Conservation (phyloP, 2,888 invertebrate genomes). For the Cephus pygmeus region DNA sequence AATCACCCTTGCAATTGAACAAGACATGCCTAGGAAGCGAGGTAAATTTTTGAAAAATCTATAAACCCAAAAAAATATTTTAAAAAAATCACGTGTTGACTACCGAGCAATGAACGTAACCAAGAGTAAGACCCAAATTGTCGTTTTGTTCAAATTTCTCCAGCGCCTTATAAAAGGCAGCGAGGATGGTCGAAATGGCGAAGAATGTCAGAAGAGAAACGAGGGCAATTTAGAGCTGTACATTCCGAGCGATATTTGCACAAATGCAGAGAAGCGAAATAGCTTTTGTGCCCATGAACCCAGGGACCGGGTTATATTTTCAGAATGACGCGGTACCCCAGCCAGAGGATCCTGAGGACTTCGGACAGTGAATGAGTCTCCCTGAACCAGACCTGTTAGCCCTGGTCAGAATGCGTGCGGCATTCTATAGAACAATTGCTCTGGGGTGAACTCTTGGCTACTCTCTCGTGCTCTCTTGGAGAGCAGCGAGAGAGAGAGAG, state of each 20-base stretch:
- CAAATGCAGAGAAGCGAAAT: slow-evolving; percentile 23
- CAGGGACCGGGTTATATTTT: slow-evolving; percentile 18
- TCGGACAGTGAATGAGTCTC: slow-evolving; percentile 27
- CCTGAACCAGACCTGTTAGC: slow-evolving; percentile 18
- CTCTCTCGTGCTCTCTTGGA: not conserved
- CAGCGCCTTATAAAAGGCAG: not conserved
- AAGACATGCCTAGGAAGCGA: too few relatives aligned
- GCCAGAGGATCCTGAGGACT: slow-evolving; percentile 30
- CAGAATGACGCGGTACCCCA: slow-evolving; percentile 1
- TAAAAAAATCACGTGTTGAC: too few relatives aligned
- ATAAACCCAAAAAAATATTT: too few relatives aligned
- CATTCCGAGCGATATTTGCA: slow-evolving; percentile 40
- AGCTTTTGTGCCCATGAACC: slow-evolving; percentile 8
- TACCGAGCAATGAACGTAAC: too few relatives aligned
- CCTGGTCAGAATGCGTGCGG: slow-evolving; percentile 23
- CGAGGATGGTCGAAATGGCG: not conserved
- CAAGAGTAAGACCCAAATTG: too few relatives aligned
- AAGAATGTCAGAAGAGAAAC: slow-evolving; percentile 43
- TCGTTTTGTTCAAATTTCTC: too few relatives aligned
- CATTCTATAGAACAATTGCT: slow-evolving; percentile 34
- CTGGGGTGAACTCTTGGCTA: slow-evolving; percentile 36
- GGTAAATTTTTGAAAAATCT: too few relatives aligned
- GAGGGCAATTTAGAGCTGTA: slow-evolving; percentile 43
- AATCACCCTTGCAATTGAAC: too few relatives aligned
- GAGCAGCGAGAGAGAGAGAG: not conserved